phyloP scores from a whole-genome alignment of 2,797 vertebrate genomes.

The Eleutherodactylus coqui region DNA sequence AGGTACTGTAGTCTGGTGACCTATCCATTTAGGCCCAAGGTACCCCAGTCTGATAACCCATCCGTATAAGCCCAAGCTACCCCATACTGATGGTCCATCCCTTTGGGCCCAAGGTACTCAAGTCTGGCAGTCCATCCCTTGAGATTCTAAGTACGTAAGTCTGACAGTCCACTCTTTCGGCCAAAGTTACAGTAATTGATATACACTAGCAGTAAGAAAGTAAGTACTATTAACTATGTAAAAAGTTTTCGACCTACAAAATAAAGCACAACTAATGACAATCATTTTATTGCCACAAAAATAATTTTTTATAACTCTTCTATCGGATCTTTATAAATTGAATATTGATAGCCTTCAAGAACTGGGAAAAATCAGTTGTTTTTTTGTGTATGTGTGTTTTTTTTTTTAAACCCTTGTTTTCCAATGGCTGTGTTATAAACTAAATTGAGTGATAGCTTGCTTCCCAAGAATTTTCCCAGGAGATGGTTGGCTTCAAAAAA shows the following conservation, averaged over 20 bases:
- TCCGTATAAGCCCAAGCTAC: background rate
- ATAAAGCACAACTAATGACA: no score
- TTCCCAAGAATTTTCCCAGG: conserved; percentile 47
- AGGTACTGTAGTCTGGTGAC: no score
- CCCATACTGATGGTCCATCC: no score
- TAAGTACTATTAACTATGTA: background rate
- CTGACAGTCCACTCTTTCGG: background rate
- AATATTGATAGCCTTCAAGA: background rate
- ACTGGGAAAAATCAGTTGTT: background rate
- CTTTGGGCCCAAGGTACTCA: background rate
- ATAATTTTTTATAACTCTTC: background rate
- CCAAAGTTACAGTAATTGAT: background rate
- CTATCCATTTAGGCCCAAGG: no score
- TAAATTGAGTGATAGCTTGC: conserved; percentile 34
- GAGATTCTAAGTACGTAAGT: background rate
- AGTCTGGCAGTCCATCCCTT: background rate
- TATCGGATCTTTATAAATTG: background rate
- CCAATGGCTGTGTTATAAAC: conserved; percentile 8
- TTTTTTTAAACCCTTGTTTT: background rate
- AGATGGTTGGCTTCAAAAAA: conserved; percentile 33
- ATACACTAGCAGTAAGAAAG: background rate
- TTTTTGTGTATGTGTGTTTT: background rate
- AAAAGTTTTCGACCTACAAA: no score
- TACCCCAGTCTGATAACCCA: background rate
- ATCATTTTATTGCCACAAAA: background rate